These are phyloP conservation scores for Psephotus haematonotus DNA, from an alignment of 2,113 vertebrate genomes.

Conservation along the genomic window DNA sequence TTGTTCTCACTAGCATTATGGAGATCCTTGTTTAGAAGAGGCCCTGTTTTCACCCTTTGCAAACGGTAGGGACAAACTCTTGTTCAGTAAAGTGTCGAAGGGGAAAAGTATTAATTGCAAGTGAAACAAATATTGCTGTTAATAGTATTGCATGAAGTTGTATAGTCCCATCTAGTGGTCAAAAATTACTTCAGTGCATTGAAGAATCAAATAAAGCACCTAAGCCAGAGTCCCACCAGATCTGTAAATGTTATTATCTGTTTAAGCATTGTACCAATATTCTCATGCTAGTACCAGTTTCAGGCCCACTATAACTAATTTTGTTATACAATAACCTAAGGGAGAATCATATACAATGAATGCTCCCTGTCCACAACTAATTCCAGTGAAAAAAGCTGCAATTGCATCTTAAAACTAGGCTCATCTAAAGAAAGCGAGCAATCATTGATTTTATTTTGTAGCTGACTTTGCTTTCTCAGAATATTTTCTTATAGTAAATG, in stretches of 20 bases:
- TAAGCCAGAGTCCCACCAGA: neutral
- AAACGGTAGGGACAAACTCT: neutral
- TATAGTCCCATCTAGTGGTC: constrained; percentile 75
- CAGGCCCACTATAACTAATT: neutral
- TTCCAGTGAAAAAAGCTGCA: neutral
- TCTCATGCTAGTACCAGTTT: neutral
- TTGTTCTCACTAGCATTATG: neutral
- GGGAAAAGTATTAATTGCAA: neutral
- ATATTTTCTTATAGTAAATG: constrained; percentile 3
- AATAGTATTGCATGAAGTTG: constrained; percentile 47
- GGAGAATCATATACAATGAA: neutral
- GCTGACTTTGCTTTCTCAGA: neutral
- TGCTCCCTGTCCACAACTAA: neutral
- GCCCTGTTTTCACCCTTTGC: neutral
- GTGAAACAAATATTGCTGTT: neutral
- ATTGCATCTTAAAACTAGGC: neutral
- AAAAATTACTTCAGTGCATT: neutral
- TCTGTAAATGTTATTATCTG: neutral
- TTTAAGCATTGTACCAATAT: neutral
- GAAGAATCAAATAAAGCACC: neutral
- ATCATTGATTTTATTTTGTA: constrained; percentile 34
- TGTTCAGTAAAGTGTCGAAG: neutral
- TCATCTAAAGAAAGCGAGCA: neutral
- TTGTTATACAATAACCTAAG: neutral
- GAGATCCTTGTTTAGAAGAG: neutral